Evolutionary conservation across 2,888 invertebrate species (phyloP).

Genomic region (Cephus rjabovi): DNA sequence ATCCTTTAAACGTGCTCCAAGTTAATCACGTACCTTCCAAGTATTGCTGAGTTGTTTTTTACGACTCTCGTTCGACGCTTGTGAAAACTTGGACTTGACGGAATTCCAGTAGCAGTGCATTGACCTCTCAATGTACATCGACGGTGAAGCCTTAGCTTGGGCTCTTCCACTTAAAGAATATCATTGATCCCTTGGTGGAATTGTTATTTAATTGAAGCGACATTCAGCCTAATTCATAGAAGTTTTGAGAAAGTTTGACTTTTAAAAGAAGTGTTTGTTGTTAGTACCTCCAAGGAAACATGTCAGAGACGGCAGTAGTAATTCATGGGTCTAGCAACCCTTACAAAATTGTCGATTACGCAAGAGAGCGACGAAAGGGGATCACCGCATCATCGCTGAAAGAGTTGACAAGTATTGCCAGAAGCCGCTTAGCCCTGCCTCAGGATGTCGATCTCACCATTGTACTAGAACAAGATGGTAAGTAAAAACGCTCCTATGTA

Average conservation of each 20-base stretch:
- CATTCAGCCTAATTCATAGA: not conserved
- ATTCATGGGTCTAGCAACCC: constrained; percentile 70
- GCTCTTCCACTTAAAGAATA: not conserved
- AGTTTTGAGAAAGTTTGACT: not conserved
- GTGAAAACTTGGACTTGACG: not conserved
- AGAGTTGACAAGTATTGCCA: constrained; percentile 81
- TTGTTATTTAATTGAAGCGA: not conserved
- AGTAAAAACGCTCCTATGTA: constrained; percentile 6
- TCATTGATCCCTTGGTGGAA: not conserved
- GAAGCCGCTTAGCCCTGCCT: constrained; percentile 78
- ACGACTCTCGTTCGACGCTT: not conserved
- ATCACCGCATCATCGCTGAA: constrained; percentile 83
- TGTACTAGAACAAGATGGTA: constrained; percentile 87
- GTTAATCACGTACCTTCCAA: not conserved
- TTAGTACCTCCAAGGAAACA: constrained; percentile 6
- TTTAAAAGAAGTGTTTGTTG: not conserved
- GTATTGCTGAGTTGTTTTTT: not conserved
- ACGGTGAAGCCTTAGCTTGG: not conserved
- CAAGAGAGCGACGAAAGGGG: constrained; percentile 84
- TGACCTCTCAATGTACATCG: not conserved
- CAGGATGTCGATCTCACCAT: constrained; percentile 77
- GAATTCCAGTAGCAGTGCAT: not conserved
- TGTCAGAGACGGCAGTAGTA: constrained; percentile 44
- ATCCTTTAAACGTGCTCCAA: not conserved
- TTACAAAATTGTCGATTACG: constrained; percentile 84